These are phyloP conservation scores for Ricordea florida DNA, from an alignment of 92 coral and sea anemone genomes.

Conservation along the genomic window DNA sequence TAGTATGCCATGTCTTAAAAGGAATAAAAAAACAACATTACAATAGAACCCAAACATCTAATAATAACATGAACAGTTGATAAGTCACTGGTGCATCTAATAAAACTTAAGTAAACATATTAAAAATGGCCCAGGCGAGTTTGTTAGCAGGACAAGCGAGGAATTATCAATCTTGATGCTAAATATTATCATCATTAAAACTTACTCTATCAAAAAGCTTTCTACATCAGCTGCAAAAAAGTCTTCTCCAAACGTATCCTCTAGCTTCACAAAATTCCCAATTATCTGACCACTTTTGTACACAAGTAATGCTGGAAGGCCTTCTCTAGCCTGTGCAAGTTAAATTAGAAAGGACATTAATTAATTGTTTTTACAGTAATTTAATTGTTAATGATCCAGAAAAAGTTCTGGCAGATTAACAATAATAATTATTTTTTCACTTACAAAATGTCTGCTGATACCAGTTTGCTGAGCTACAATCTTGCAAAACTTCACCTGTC, in stretches of 20 bases:
- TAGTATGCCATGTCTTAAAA: slow-evolving; percentile 73
- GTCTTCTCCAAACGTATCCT: slow-evolving; percentile 82
- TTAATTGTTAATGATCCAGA: neutral
- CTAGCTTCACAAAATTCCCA: slow-evolving; percentile 92
- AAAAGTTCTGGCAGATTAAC: neutral
- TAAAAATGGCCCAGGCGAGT: too few relatives aligned
- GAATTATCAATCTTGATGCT: too few relatives aligned
- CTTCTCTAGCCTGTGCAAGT: slow-evolving; percentile 72
- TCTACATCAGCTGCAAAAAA: slow-evolving; percentile 94
- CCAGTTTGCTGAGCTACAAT: slow-evolving; percentile 88
- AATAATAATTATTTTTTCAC: slow-evolving; percentile 6
- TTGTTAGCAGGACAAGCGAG: too few relatives aligned
- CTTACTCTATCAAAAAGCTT: slow-evolving; percentile 91
- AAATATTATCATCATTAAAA: too few relatives aligned
- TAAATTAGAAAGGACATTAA: too few relatives aligned
- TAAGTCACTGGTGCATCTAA: too few relatives aligned
- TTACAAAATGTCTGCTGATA: slow-evolving; percentile 96
- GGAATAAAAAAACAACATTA: neutral
- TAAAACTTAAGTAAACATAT: too few relatives aligned
- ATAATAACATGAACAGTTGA: too few relatives aligned
- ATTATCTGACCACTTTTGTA: slow-evolving; percentile 86
- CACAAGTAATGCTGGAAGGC: slow-evolving; percentile 93
- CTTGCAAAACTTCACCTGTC: slow-evolving; percentile 91
- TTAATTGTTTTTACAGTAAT: too few relatives aligned
- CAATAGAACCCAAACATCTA: too few relatives aligned